Evolutionary conservation across 2,888 invertebrate genomes (phyloP), one percentile per base, ranked within the genome.

Genomic region (Cheilosia grossa): DNA sequence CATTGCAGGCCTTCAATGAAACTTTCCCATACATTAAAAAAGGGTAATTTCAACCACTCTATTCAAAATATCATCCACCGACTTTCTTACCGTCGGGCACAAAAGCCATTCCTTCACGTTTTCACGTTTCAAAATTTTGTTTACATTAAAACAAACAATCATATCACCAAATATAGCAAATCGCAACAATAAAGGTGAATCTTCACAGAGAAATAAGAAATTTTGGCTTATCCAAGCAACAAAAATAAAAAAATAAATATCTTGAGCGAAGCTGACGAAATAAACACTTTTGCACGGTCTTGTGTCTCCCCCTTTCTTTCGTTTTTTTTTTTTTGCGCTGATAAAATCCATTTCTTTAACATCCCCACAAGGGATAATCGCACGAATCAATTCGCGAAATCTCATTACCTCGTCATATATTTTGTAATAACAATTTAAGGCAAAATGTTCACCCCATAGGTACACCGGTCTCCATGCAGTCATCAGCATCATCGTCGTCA

Each of bases 361-460:
- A 64, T 79, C 78, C 78, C 78, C 78, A 64, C 70, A 79, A 72
- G 78, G 78, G 78, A 78, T 79, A 79, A 79, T 79, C 64, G 70
- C 70, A 64, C 33, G 70, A 70, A 72, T 79, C 63, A 79, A 79
- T 79, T 79, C 78, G 78, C 72, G 64, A 42, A 79, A 79, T 79
- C 78, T 79, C 70, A 70, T 79, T 79, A 79, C 64, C 58, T 64
- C 44, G 64, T 78, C 69, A 78, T 78, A 78, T 78, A 70, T 70
- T 78, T 78, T 70, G 56, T 79, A 79, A 79, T 72, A 79, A 79
- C 64, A 79, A 79, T 79, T 79, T 79, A 79, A 79, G 78, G 64
- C 37, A 33, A 58, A 42, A 56, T 66, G 49, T 33, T 47, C 77
- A 47, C 44, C 53, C 53, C 51, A 58, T 6, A 37, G 37, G 37